These are phyloP conservation scores for Sinonovacula constricta DNA, from an alignment of 1,140 invertebrate species.

Conservation along the genomic window DNA sequence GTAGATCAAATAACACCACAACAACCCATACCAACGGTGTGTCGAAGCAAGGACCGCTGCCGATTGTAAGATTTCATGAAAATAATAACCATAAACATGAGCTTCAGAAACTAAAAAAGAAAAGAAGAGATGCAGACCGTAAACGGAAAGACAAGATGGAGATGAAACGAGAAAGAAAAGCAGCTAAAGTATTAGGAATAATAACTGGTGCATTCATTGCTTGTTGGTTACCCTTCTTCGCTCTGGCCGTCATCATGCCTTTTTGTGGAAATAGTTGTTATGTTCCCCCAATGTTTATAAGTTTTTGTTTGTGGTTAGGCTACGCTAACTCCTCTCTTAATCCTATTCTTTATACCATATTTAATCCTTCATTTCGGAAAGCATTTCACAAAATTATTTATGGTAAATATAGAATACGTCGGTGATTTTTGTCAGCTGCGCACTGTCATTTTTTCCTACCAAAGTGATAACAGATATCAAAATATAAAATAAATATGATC, in stretches of 20 bases:
- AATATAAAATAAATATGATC: too few relatives aligned
- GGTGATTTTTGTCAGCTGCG: too few relatives aligned
- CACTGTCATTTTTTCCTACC: too few relatives aligned
- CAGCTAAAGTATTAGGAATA: constrained; percentile 79
- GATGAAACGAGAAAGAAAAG: constrained; percentile 79
- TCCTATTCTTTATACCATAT: constrained; percentile 79
- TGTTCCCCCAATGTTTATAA: constrained; percentile 74
- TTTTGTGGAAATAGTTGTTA: constrained; percentile 65
- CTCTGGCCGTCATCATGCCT: constrained; percentile 74
- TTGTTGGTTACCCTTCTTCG: constrained; percentile 79
- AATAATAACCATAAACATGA: constrained; percentile 64
- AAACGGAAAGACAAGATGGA: constrained; percentile 77
- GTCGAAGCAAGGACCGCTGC: constrained; percentile 21
- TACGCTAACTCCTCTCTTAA: constrained; percentile 78
- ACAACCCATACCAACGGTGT: constrained; percentile 41
- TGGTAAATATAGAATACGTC: constrained; percentile 25
- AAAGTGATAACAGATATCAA: too few relatives aligned
- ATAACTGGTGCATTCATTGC: constrained; percentile 78
- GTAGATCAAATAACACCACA: constrained; percentile 8
- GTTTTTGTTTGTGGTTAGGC: constrained; percentile 77
- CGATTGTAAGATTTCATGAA: constrained; percentile 27
- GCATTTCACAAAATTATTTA: constrained; percentile 72
- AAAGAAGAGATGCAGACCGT: constrained; percentile 63
- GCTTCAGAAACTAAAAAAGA: constrained; percentile 37
- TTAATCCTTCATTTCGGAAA: constrained; percentile 77